Conservation (phyloP, 2,113 vertebrate species). For the Apodemus sylvaticus region DNA sequence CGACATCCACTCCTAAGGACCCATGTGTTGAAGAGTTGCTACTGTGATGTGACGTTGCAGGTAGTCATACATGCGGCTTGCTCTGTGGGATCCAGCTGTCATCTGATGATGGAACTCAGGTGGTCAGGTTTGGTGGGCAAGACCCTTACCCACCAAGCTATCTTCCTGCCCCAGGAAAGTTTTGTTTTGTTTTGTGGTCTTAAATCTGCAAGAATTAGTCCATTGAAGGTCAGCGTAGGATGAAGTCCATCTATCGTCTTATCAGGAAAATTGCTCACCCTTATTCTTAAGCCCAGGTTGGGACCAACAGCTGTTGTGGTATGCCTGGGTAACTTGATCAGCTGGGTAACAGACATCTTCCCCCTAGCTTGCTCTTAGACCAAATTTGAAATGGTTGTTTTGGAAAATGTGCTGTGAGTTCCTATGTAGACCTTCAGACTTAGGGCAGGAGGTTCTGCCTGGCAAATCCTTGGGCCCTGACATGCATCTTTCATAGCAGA, state of each 20-base stretch:
- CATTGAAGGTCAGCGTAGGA: slow-evolving; percentile 28
- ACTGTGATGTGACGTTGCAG: not conserved
- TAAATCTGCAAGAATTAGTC: slow-evolving; percentile 30
- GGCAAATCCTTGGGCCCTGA: slow-evolving; percentile 78
- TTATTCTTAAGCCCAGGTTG: slow-evolving; percentile 41
- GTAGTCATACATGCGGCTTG: no score
- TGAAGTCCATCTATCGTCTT: slow-evolving; percentile 42
- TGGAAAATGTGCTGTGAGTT: slow-evolving; percentile 82
- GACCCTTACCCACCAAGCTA: not conserved
- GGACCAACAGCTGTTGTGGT: slow-evolving; percentile 87
- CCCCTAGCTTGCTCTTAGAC: slow-evolving; percentile 73
- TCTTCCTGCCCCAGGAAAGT: no score
- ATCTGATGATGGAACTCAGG: not conserved
- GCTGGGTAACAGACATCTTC: slow-evolving; percentile 74
- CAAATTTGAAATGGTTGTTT: slow-evolving; percentile 84
- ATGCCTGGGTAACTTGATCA: slow-evolving; percentile 85
- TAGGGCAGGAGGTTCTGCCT: slow-evolving; percentile 75
- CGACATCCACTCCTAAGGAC: not conserved
- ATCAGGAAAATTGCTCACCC: slow-evolving; percentile 43
- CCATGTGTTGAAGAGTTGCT: not conserved
- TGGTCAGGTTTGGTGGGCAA: not conserved
- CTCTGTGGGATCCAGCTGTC: not conserved
- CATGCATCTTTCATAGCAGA: slow-evolving; percentile 82
- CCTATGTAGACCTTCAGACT: slow-evolving; percentile 75
- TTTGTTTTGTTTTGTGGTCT: not conserved